Evolutionary conservation across 2,113 vertebrate species (phyloP), one percentile per base, ranked within the genome.

Genomic region (Forbesichthys papilliferus): DNA sequence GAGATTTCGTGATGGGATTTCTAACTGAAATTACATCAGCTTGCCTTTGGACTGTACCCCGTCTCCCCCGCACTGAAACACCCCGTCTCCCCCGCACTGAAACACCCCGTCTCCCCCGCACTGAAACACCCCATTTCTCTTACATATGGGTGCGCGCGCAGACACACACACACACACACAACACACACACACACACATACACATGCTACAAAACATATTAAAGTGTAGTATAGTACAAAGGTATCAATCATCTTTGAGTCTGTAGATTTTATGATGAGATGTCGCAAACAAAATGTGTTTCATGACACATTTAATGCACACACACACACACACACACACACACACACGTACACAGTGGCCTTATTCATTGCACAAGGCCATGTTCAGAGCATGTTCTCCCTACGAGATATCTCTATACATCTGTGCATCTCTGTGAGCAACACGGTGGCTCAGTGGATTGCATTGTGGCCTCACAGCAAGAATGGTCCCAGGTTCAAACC

Each of bases 1-100:
- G 66, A 64, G 68, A 82, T 69, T 82, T 78, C 67, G 75, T 78
- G 84, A 84, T 83, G 71, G 68, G 68, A 83, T 81, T 77, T 74
- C 59, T 6, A 13, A 48, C 76, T 75, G 61, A 86, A 60, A 60
- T 60, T 60, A 60, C 58, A 59, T 59, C 57, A 59, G 33, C 57
- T 59, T 36, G 27, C 57, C 33, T 13, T 27, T 36, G 14, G 27
- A 59, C 57, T 59, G 57, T n/a, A 55, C n/a, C 53, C n/a, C n/a
- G 4, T 5, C 12, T 11, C 57, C 20, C 57, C 9, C 6, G n/a
- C 57, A 3, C 13, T 42, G 36, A 42, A 20, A 20, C 20, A 20
- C 20, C 36, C 36, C 36, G 27, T 27, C 2, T 18, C 18, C 10
- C 20, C 58, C 54, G 13, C 49, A 36, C 47, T 20, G 57, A 42